A percentile compares a stretch with the other conserved stretches of the same genome.
These are phyloP conservation scores for Australoheros scitulus DNA, from an alignment of 2,113 vertebrate species.

Conservation along the genomic window DNA sequence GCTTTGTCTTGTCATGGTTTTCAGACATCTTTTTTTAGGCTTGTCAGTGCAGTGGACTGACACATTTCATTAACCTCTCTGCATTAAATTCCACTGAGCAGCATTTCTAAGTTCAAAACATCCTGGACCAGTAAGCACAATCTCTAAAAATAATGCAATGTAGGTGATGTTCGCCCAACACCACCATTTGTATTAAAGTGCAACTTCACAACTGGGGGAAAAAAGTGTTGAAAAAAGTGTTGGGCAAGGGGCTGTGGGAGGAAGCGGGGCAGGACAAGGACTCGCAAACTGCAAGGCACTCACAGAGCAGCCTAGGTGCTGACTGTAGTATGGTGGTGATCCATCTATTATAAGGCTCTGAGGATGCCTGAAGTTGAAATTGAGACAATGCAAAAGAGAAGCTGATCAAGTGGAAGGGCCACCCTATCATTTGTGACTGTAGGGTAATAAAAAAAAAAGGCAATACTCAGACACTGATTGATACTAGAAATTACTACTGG, in stretches of 20 bases:
- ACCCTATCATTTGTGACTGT: not conserved
- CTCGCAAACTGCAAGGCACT: not conserved
- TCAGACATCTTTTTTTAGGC: not conserved
- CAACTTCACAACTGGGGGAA: not conserved
- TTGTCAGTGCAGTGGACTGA: not conserved
- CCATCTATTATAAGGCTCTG: not conserved
- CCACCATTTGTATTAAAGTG: conserved; percentile 1
- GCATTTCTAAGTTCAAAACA: not conserved
- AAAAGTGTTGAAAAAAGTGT: not conserved
- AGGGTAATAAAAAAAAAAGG: too few species aligned
- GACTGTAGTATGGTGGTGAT: not conserved
- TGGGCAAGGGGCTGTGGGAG: not conserved
- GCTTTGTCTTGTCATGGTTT: not conserved
- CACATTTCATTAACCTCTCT: conserved; percentile 3
- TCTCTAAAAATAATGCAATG: not conserved
- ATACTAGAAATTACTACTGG: not conserved
- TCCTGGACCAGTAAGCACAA: not conserved
- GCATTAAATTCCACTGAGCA: not conserved
- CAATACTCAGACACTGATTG: not conserved
- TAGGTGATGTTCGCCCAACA: not conserved
- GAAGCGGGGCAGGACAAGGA: not conserved
- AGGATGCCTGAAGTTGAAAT: too few species aligned
- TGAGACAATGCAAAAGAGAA: not conserved
- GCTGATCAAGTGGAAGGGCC: not conserved
- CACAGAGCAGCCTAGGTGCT: not conserved